Evolutionary conservation across 2,113 vertebrate genomes (phyloP), one percentile per base, ranked within the genome.

Genomic region (Hyperopisus bebe): DNA sequence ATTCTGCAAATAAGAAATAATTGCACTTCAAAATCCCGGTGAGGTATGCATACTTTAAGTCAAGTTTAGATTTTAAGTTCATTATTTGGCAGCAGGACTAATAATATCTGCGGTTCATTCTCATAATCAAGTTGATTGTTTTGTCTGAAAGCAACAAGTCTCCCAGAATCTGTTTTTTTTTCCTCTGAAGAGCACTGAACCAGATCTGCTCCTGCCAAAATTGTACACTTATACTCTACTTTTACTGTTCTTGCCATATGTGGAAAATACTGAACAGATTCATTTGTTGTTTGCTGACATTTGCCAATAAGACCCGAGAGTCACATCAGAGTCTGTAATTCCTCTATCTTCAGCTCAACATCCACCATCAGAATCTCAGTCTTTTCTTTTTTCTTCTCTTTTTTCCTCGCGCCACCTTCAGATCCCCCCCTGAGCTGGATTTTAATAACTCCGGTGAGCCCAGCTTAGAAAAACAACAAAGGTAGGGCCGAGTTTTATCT

Each of bases 271-370:
- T 35, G 86, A 58, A 62, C 92, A 92, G 94, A 94, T 95, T 95
- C 94, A 91, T 91, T 90, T 82, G 87, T 89, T 89, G 91, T 94
- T 95, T 94, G 91, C 93, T 94, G 92, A 95, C 94, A 94, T 93
- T 92, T 92, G 91, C 86, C 90, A 92, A 93, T 95, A 93, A 94
- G 94, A 95, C 92, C 91, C 86, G 82, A 86, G 90, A 94, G 94
- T 91, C 89, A 95, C 93, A 94, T 95, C 94, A 95, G 94, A 94
- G 93, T 42, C 90, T 91, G 92, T 92, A 94, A 94, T 94, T 94
- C 91, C 92, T 94, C 92, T 94, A 94, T 91, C 91, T 93, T 95
- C 91, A 94, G 95, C 95, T 94, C 94, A 94, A 92, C 94, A 95
- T 94, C 93, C 90, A 92, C 91, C 93, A 93, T 83, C 70, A 92